Evolutionary conservation across 2,113 vertebrate genomes (phyloP).

Genomic region (Baryphthengus martii): DNA sequence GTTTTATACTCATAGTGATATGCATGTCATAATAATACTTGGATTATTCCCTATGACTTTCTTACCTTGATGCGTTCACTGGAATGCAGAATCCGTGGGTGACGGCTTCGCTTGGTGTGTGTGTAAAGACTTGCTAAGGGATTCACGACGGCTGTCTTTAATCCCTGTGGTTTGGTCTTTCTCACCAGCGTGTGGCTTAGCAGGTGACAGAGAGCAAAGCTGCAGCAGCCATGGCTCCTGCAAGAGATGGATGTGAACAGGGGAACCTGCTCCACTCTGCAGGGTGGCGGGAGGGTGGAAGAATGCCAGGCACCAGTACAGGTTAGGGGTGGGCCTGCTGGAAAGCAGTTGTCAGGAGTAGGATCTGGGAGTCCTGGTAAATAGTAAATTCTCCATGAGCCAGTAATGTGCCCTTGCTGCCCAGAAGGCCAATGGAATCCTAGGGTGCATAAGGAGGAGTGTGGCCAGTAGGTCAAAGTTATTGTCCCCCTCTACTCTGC

Average conservation of each 20-base stretch:
- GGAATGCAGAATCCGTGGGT: neutral
- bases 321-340: too few relatives aligned
- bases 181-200: neutral
- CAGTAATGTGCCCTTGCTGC: too few relatives aligned
- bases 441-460: too few relatives aligned
- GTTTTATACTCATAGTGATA: neutral
- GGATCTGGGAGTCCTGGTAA: too few relatives aligned
- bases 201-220: neutral
- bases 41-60: neutral
- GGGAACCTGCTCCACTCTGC: neutral
- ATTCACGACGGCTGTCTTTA: neutral
- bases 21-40: neutral
- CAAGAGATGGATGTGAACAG: too few relatives aligned
- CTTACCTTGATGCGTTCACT: neutral
- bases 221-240: neutral
- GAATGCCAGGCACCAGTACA: too few relatives aligned
- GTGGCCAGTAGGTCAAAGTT: too few relatives aligned
- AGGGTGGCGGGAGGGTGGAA: fast-evolving
- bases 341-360: too few relatives aligned
- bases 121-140: neutral
- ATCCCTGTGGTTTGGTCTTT: neutral
- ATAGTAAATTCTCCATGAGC: too few relatives aligned
- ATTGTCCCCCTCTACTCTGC: too few relatives aligned
- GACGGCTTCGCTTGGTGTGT: neutral
- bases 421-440: too few relatives aligned